A percentile compares a stretch with the other conserved stretches of the same genome.
Evolutionary conservation across 2,113 vertebrate species (phyloP).

Genomic region (Pluvianellus socialis): DNA sequence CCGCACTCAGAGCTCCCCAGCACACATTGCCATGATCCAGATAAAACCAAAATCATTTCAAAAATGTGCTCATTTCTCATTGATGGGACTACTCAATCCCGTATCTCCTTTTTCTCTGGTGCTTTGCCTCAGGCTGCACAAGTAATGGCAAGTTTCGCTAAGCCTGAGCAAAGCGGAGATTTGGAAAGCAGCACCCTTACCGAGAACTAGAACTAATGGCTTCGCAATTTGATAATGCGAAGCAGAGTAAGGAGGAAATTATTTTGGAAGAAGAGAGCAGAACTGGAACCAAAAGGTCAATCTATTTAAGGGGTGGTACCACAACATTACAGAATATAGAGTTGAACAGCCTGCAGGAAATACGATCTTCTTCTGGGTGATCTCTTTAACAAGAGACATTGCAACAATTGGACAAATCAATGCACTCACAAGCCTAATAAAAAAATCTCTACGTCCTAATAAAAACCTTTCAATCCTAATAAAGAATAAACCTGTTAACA

Average conservation of each 20-base stretch:
- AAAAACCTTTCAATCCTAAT: slow-evolving; percentile 10
- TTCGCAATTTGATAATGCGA: neutral
- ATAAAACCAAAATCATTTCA: rapidly evolving
- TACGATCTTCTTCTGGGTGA: neutral
- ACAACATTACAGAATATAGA: neutral
- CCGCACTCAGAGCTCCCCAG: neutral
- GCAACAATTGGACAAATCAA: neutral
- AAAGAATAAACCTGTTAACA: neutral
- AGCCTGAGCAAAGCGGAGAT: neutral
- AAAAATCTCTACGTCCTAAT: neutral
- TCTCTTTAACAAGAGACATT: neutral
- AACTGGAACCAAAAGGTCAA: slow-evolving; percentile 13
- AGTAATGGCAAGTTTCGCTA: neutral
- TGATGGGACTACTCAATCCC: neutral
- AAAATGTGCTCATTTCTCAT: neutral
- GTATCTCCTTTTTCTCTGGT: neutral
- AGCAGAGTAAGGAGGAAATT: slow-evolving; percentile 21
- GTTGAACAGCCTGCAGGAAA: neutral
- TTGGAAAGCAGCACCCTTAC: neutral
- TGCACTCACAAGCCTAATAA: neutral
- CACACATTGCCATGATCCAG: rapidly evolving
- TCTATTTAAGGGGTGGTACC: slow-evolving; percentile 10
- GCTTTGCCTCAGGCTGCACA: neutral
- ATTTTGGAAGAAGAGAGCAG: slow-evolving; percentile 9
- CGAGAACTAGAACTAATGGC: neutral